Conservation (phyloP, 2,113 vertebrate genomes). For the Lagopus leucura region DNA sequence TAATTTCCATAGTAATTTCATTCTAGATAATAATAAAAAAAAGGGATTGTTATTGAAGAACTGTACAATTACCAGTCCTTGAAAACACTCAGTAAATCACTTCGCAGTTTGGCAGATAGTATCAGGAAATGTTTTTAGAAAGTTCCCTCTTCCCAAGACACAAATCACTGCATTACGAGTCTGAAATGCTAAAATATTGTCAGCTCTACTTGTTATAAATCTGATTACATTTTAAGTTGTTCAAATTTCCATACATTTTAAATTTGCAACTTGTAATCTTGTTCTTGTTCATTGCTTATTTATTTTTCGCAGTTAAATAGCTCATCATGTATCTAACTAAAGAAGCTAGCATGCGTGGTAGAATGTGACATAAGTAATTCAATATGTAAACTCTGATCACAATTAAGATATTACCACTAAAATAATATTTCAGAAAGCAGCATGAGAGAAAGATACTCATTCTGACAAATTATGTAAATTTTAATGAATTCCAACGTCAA, state of each 20-base stretch:
- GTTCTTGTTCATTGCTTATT: neutral
- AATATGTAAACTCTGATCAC: neutral
- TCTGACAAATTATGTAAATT: neutral
- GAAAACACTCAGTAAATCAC: slow-evolving; percentile 29
- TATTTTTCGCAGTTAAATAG: neutral
- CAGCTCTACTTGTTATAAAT: neutral
- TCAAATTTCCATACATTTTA: neutral
- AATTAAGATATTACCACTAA: neutral
- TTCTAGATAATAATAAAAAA: neutral
- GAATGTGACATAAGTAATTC: neutral
- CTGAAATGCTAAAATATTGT: neutral
- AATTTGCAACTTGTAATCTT: neutral
- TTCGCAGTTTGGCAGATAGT: slow-evolving; percentile 16
- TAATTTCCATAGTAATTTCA: neutral
- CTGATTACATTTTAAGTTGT: neutral
- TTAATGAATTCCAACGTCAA: neutral
- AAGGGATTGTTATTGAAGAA: slow-evolving; percentile 8
- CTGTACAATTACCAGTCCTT: neutral
- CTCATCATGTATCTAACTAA: neutral
- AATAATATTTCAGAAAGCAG: neutral
- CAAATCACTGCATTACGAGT: neutral
- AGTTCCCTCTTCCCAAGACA: neutral
- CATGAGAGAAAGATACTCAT: neutral
- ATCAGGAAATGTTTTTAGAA: slow-evolving; percentile 1
- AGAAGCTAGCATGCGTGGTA: neutral